phyloP scores from a whole-genome alignment of 2,888 invertebrate genomes.

The Hemistola chrysoprasaria region DNA sequence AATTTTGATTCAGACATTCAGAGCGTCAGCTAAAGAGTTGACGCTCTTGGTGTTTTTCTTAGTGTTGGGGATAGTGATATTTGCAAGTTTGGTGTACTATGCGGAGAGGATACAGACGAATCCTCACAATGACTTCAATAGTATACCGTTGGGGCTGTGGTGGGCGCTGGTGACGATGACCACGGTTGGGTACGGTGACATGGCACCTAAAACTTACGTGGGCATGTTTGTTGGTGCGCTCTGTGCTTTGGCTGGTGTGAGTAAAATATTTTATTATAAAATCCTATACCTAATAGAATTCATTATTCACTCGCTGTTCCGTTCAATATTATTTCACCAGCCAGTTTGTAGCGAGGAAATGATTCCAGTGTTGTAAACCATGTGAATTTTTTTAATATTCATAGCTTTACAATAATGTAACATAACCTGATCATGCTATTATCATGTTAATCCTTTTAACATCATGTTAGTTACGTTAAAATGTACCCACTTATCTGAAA shows the following conservation, averaged over 20 bases:
- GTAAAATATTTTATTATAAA: conserved; percentile 36
- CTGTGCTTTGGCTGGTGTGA: conserved; percentile 98
- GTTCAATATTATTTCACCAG: too few species aligned
- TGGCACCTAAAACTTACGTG: conserved; percentile 98
- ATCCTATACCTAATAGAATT: too few species aligned
- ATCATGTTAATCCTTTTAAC: too few species aligned
- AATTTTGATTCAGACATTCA: conserved; percentile 98
- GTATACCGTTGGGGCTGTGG: conserved; percentile 98
- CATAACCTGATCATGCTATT: too few species aligned
- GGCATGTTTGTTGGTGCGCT: conserved; percentile 99
- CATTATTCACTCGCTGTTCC: too few species aligned
- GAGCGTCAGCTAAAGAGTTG: conserved; percentile 98
- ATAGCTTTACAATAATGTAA: background rate
- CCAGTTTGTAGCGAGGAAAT: too few species aligned
- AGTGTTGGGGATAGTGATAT: conserved; percentile 98
- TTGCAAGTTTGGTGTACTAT: conserved; percentile 98
- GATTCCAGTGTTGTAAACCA: too few species aligned
- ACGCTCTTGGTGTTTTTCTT: conserved; percentile 98
- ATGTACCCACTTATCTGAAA: too few species aligned
- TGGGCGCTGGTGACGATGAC: conserved; percentile 99
- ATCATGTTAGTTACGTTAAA: too few species aligned
- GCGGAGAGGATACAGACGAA: conserved; percentile 98
- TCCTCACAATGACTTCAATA: conserved; percentile 98
- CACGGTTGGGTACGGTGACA: conserved; percentile 98
- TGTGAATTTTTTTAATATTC: background rate